Conservation (phyloP, 2,888 invertebrate species). For the Saturnia pavonia region DNA sequence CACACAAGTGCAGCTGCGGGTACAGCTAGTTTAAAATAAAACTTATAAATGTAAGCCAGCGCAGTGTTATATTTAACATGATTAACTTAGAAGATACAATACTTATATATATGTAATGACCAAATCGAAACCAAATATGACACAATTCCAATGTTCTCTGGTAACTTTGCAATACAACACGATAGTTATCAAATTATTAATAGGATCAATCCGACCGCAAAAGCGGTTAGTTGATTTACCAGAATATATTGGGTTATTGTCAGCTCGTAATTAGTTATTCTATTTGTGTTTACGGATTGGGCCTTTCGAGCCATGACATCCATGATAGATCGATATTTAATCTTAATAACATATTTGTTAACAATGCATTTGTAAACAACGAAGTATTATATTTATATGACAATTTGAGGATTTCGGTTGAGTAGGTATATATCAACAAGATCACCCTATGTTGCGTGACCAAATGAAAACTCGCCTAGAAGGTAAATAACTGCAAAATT, state of each 20-base stretch:
- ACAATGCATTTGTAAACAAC: too few species aligned
- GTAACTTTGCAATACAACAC: neutral
- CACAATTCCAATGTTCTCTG: neutral
- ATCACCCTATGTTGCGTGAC: too few species aligned
- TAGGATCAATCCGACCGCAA: neutral
- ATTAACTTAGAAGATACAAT: too few species aligned
- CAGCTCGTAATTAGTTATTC: neutral
- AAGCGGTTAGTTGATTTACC: neutral
- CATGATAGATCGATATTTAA: neutral
- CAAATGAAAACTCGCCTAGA: too few species aligned
- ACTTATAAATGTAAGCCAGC: too few species aligned
- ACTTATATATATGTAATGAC: neutral
- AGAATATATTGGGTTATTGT: neutral
- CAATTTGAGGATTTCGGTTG: neutral
- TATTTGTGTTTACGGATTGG: neutral
- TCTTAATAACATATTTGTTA: neutral
- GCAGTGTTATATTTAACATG: too few species aligned
- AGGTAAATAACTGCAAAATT: too few species aligned
- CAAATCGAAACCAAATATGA: neutral
- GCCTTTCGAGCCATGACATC: neutral
- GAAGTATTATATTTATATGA: neutral
- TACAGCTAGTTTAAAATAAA: too few species aligned
- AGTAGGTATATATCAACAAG: too few species aligned
- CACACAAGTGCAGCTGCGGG: too few species aligned
- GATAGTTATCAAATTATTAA: constrained; percentile 4